Evolutionary conservation across 2,797 vertebrate genomes (phyloP).

Genomic region (Gadopsis bispinosus): DNA sequence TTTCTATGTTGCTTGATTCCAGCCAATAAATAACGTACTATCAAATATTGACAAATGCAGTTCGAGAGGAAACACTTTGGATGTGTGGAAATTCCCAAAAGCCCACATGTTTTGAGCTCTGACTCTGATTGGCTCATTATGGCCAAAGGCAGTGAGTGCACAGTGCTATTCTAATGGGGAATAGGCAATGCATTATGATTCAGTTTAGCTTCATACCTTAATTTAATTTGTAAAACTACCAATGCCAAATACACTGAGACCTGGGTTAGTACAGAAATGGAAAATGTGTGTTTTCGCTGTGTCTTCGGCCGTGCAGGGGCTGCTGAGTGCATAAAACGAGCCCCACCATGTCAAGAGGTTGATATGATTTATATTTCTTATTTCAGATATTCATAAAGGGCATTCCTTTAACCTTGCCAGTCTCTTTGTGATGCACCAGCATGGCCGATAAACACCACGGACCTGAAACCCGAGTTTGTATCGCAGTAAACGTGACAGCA

Average conservation of each 20-base stretch:
- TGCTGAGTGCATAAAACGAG: slow-evolving; percentile 8
- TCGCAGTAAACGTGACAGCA: slow-evolving; percentile 35
- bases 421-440: slow-evolving; percentile 23
- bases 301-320: neutral
- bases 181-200: slow-evolving; percentile 48
- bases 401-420: slow-evolving; percentile 56
- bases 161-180: slow-evolving; percentile 23
- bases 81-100: slow-evolving; percentile 35
- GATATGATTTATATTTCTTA: slow-evolving; percentile 61
- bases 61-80: slow-evolving; percentile 53
- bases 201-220: slow-evolving; percentile 32
- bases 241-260: neutral
- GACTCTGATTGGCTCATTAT: slow-evolving; percentile 61
- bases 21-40: slow-evolving; percentile 73
- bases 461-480: slow-evolving; percentile 22
- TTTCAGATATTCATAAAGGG: slow-evolving; percentile 65
- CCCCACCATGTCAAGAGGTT: slow-evolving; percentile 24
- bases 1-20: slow-evolving; percentile 26
- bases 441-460: slow-evolving; percentile 30
- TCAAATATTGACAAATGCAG: slow-evolving; percentile 74
- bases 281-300: neutral
- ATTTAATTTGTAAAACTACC: slow-evolving; percentile 34
- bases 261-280: neutral
- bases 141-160: slow-evolving; percentile 51
- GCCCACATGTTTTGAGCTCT: slow-evolving; percentile 55